Base-by-base conservation (phyloP, 2,888 invertebrate species). In the Agriopis marginaria region DNA sequence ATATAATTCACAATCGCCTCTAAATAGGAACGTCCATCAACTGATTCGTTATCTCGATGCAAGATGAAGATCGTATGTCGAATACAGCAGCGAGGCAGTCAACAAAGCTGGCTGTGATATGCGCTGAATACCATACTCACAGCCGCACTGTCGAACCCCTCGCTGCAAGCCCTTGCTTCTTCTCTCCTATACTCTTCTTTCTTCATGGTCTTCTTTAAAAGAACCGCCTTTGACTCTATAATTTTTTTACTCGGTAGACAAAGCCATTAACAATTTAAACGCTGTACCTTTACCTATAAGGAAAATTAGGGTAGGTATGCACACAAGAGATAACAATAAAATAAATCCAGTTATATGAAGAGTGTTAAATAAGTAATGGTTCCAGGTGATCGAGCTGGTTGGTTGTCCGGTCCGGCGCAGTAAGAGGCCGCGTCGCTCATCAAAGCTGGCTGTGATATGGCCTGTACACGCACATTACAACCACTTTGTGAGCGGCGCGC, bases 371-470 rank as follows among this genome's bases (percentile, higher is more conserved):
- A 32, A 5, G 32, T 32, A 1, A 4, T 32, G 32, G 32, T 32
- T 23, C 51, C 5, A 9, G 14, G 51, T 6, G 23, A 2, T 17
- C n/a, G 47, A 17, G 14, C 14, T 14, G 3, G 14, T 50, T 14
- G n/a, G 14, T 12, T 11, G 50, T 10, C 3, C 14, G 14, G 50
- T 23, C 17, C 17, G 17, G 23, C 32, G 51, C 11, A 10, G 51
- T 49, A 11, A 62, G 63, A 69, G 78, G 74, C 67, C 82, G 76
- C 81, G 72, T 72, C 97, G 98, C 98, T 98, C 98, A 98, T 98
- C 98, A 98, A 98, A 98, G 98, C 98, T 98, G 98, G 98, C 98
- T 98, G 98, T 98, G 98, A 98, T 98, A 98, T 97, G 97, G 85
- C 82, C 86, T 88, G 81, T 83, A 39, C 84, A 89, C 90, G 96